These are phyloP conservation scores for Himalopsyche japonica DNA, from an alignment of 2,888 invertebrate species.

Conservation along the genomic window DNA sequence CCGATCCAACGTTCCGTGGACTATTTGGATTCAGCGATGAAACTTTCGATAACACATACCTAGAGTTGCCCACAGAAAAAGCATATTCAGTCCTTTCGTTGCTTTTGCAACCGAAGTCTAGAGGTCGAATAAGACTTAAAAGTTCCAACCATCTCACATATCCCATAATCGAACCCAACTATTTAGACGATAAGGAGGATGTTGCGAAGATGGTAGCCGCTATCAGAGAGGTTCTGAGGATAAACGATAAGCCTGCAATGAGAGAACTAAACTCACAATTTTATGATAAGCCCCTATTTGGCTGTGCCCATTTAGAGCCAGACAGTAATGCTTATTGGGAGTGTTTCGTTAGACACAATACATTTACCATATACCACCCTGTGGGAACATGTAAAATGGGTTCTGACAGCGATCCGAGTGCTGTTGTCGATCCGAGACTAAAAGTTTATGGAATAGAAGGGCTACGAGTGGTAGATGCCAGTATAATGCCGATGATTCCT, in stretches of 20 bases:
- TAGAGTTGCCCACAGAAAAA: conserved; percentile 59
- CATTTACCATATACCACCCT: conserved; percentile 72
- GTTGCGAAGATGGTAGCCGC: conserved; percentile 57
- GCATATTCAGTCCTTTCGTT: conserved; percentile 68
- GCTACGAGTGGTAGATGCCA: conserved; percentile 76
- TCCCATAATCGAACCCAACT: conserved; percentile 69
- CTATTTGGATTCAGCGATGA: conserved; percentile 61
- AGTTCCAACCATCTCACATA: conserved; percentile 68
- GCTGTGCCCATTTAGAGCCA: conserved; percentile 58
- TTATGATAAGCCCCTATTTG: conserved; percentile 60
- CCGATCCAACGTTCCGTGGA: conserved; percentile 55
- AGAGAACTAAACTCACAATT: conserved; percentile 56
- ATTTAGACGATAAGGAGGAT: conserved; percentile 64
- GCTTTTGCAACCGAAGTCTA: conserved; percentile 74
- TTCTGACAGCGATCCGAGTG: conserved; percentile 55
- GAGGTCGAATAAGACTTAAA: conserved; percentile 70
- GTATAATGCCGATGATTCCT: conserved; percentile 76
- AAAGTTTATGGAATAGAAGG: conserved; percentile 69
- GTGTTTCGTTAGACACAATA: conserved; percentile 67
- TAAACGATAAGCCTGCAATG: conserved; percentile 60
- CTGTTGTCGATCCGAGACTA: conserved; percentile 67
- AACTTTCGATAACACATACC: conserved; percentile 62
- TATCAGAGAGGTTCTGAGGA: conserved; percentile 51
- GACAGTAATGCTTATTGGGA: conserved; percentile 70
- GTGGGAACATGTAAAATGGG: conserved; percentile 72